These are phyloP conservation scores for Dromius quadrimaculatus DNA, from an alignment of 2,888 invertebrate species.

Conservation along the genomic window DNA sequence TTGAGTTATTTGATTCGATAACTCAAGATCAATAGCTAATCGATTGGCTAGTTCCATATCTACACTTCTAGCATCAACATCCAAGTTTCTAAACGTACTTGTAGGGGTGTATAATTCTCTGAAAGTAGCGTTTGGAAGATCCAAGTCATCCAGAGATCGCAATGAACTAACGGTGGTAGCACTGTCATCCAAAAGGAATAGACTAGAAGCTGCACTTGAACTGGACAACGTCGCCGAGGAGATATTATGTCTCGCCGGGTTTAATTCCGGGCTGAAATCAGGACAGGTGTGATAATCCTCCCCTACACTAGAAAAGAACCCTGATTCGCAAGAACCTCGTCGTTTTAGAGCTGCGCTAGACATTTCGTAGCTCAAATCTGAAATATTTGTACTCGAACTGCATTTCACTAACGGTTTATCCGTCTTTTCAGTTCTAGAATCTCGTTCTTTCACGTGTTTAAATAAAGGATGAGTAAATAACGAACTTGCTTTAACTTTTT, in stretches of 20 bases:
- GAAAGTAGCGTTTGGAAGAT: constrained; percentile 58
- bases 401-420: constrained; percentile 60
- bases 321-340: constrained; percentile 89
- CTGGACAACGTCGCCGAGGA: constrained; percentile 62
- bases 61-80: constrained; percentile 63
- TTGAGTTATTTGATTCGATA: constrained; percentile 66
- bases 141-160: constrained; percentile 73
- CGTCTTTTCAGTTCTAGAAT: constrained; percentile 37
- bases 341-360: constrained; percentile 68
- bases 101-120: constrained; percentile 52
- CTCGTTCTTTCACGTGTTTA: constrained; percentile 58
- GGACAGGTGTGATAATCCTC: constrained; percentile 71
- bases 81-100: constrained; percentile 63
- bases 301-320: constrained; percentile 89
- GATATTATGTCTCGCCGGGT: constrained; percentile 56
- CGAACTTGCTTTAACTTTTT: constrained; percentile 70
- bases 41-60: constrained; percentile 69
- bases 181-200: constrained; percentile 73
- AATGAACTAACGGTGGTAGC: constrained; percentile 72
- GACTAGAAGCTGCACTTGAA: constrained; percentile 69
- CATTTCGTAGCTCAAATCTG: constrained; percentile 61
- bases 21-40: constrained; percentile 67
- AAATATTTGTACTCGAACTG: constrained; percentile 64
- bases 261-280: constrained; percentile 55
- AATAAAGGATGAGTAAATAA: constrained; percentile 73